Evolutionary conservation across 2,113 vertebrate species (phyloP).

Genomic region (Collichthys lucidus): DNA sequence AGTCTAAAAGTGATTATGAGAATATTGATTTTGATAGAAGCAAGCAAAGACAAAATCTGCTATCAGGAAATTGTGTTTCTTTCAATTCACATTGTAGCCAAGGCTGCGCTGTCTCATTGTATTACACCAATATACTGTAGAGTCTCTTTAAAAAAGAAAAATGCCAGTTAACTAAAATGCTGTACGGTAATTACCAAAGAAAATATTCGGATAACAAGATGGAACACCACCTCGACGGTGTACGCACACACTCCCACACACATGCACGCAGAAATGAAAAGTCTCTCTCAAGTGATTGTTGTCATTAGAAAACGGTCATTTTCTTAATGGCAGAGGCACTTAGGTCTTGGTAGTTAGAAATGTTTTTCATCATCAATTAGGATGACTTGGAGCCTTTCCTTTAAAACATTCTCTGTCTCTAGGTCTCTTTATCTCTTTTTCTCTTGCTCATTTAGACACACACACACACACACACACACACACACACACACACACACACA

Average conservation of each 20-base stretch:
- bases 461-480: constrained; percentile 24
- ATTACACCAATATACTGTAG: background rate
- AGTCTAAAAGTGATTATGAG: background rate
- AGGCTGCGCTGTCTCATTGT: background rate
- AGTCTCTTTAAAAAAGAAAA: background rate
- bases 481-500: too few relatives aligned
- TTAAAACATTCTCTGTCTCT: background rate
- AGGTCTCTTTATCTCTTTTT: background rate
- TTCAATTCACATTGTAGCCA: background rate
- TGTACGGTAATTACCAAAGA: background rate
- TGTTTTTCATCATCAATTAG: constrained; percentile 45
- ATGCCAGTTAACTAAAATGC: background rate
- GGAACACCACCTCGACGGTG: background rate
- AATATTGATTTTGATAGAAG: background rate
- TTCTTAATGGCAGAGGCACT: constrained; percentile 33
- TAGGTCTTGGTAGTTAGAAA: constrained; percentile 9
- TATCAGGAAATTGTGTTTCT: background rate
- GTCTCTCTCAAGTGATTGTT: constrained; percentile 8
- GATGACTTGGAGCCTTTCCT: constrained; percentile 21
- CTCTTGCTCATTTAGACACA: background rate
- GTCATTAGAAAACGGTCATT: constrained; percentile 40
- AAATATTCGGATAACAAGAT: background rate
- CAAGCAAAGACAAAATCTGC: background rate
- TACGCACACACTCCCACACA: background rate
- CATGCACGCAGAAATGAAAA: constrained; percentile 25